Conservation (phyloP, 2,797 vertebrate genomes). For the Limnodromus scolopaceus region DNA sequence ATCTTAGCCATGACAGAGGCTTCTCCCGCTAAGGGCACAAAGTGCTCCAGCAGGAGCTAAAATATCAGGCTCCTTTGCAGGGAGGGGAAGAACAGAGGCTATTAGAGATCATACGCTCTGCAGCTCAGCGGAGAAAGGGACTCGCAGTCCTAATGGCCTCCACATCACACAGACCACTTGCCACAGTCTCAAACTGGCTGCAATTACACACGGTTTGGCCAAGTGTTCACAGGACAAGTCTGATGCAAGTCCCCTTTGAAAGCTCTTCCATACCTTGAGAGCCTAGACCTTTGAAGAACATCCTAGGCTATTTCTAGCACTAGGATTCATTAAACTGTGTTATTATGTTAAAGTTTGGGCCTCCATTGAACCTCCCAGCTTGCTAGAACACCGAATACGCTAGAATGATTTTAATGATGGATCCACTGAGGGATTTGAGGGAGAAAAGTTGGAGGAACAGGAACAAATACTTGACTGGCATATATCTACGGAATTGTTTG, state of each 20-base stretch:
- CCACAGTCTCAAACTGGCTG: background rate
- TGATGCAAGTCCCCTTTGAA: background rate
- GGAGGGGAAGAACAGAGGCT: background rate
- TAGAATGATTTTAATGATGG: slow-evolving; percentile 30
- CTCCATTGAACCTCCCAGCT: slow-evolving; percentile 4
- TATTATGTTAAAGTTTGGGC: background rate
- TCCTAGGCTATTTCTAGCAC: slow-evolving; percentile 9
- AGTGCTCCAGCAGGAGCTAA: background rate
- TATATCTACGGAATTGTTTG: slow-evolving; percentile 25
- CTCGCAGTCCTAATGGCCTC: background rate
- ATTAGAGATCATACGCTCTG: background rate
- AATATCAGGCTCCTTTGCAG: background rate
- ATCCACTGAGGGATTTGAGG: background rate
- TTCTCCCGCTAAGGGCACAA: background rate
- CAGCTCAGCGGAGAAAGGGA: background rate
- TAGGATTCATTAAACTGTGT: slow-evolving; percentile 25
- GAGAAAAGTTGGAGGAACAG: background rate
- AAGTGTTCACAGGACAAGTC: background rate
- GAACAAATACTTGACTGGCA: slow-evolving; percentile 7
- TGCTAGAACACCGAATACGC: background rate
- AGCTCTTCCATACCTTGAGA: background rate
- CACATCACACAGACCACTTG: background rate
- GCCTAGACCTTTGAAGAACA: background rate
- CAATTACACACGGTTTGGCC: background rate
- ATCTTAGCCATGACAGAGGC: background rate